A percentile compares a stretch with the other conserved stretches of the same genome.
phyloP scores from a whole-genome alignment of 1,140 invertebrate genomes.

The Thereuonema tuberculata region DNA sequence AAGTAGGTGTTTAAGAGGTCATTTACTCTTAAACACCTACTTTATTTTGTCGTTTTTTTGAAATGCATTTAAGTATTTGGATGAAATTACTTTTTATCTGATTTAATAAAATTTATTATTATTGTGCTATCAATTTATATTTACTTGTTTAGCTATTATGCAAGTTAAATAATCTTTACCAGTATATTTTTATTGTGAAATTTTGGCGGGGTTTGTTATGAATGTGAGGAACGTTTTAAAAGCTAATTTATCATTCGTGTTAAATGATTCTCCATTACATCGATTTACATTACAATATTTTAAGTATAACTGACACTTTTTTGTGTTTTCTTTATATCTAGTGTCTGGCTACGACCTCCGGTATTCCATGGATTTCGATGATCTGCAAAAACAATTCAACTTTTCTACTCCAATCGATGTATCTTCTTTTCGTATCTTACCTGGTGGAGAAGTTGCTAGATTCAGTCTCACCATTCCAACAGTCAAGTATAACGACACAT shows the following conservation, averaged over 20 bases:
- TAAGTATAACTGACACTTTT: background rate
- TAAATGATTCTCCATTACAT: too few relatives aligned
- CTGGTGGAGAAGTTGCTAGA: background rate
- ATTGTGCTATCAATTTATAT: too few relatives aligned
- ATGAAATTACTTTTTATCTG: too few relatives aligned
- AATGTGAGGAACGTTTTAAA: background rate
- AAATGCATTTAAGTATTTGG: too few relatives aligned
- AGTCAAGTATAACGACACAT: background rate
- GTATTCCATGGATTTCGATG: background rate
- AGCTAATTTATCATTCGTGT: too few relatives aligned
- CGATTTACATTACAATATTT: too few relatives aligned
- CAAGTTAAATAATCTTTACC: too few relatives aligned
- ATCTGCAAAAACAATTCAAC: background rate
- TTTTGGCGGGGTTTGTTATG: background rate
- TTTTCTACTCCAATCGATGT: background rate
- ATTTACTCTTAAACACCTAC: too few relatives aligned
- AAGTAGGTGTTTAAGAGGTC: too few relatives aligned
- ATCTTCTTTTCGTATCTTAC: background rate
- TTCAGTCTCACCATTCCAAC: background rate
- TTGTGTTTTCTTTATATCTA: background rate
- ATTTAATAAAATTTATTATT: too few relatives aligned
- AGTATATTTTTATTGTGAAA: background rate
- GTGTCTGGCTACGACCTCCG: background rate
- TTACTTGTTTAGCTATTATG: too few relatives aligned
- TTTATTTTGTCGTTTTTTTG: too few relatives aligned